Evolutionary conservation across 2,888 invertebrate species (phyloP).

Genomic region (Folsomia manolachei): DNA sequence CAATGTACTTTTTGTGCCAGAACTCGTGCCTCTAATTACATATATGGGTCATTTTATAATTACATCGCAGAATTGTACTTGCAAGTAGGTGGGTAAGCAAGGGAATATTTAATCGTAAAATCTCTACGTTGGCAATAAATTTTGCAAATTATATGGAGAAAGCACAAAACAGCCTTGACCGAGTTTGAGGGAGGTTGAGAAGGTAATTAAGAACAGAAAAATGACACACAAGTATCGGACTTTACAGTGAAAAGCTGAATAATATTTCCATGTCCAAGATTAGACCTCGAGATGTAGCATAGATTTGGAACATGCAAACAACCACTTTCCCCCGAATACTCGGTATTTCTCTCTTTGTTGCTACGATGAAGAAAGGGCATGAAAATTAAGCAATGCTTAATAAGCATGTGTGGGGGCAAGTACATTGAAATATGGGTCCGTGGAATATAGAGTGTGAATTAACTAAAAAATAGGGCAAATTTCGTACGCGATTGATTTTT

Average conservation of each 20-base stretch:
- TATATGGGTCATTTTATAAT: neutral
- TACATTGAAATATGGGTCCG: too few relatives aligned
- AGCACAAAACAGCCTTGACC: neutral
- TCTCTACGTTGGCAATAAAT: neutral
- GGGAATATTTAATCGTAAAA: neutral
- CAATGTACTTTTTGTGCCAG: conserved; percentile 51
- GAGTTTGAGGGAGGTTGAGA: neutral
- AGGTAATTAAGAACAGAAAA: neutral
- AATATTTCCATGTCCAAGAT: too few relatives aligned
- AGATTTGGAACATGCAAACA: neutral
- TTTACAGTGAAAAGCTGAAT: too few relatives aligned
- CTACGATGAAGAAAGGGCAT: too few relatives aligned
- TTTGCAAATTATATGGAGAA: neutral
- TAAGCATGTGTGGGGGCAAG: too few relatives aligned
- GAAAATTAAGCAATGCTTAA: too few relatives aligned
- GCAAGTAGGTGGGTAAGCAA: neutral
- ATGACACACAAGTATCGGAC: neutral
- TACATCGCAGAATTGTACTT: neutral
- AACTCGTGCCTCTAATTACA: conserved; percentile 46
- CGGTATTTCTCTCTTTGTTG: neutral
- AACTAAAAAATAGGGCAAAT: neutral
- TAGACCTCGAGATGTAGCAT: too few relatives aligned
- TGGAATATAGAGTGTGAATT: too few relatives aligned
- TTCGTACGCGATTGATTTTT: conserved; percentile 50
- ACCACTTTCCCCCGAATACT: too few relatives aligned